Conservation (phyloP, 2,113 vertebrate species). For the Ammodytes dubius region DNA sequence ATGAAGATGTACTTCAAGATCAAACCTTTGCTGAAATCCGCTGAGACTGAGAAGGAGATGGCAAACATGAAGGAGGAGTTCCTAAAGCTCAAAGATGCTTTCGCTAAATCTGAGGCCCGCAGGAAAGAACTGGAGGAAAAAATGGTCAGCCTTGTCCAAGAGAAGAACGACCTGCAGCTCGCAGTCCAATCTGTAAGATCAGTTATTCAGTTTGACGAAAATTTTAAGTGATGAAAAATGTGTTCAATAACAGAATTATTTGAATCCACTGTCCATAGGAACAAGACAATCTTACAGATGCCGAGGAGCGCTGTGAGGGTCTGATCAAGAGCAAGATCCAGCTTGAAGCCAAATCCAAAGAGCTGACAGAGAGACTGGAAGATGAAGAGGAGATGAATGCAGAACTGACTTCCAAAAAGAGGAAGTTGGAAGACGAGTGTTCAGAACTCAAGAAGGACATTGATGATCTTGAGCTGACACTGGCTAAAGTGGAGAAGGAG, state of each 20-base stretch:
- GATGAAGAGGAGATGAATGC: conserved; percentile 92
- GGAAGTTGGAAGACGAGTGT: conserved; percentile 88
- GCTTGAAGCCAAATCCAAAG: conserved; percentile 91
- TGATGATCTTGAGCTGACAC: conserved; percentile 70
- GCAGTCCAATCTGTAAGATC: conserved; percentile 89
- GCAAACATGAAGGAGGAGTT: conserved; percentile 69
- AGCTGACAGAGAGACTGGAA: conserved; percentile 88
- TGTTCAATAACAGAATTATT: neutral
- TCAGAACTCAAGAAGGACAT: conserved; percentile 76
- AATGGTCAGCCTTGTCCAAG: conserved; percentile 85
- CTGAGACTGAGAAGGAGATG: conserved; percentile 67
- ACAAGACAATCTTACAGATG: conserved; percentile 63
- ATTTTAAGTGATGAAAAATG: neutral
- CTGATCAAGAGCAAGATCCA: conserved; percentile 94
- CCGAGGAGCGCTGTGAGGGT: conserved; percentile 90
- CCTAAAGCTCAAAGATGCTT: conserved; percentile 60
- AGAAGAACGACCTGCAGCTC: conserved; percentile 92
- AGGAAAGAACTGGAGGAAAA: conserved; percentile 69
- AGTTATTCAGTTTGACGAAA: neutral
- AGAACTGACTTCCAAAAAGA: conserved; percentile 86
- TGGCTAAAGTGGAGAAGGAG: conserved; percentile 94
- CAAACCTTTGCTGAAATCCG: conserved; percentile 67
- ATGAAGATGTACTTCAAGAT: conserved; percentile 74
- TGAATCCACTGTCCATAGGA: conserved; percentile 40
- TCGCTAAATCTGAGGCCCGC: conserved; percentile 58